Evolutionary conservation across 2,113 vertebrate species (phyloP).

Genomic region (Clarias macrocephalus): DNA sequence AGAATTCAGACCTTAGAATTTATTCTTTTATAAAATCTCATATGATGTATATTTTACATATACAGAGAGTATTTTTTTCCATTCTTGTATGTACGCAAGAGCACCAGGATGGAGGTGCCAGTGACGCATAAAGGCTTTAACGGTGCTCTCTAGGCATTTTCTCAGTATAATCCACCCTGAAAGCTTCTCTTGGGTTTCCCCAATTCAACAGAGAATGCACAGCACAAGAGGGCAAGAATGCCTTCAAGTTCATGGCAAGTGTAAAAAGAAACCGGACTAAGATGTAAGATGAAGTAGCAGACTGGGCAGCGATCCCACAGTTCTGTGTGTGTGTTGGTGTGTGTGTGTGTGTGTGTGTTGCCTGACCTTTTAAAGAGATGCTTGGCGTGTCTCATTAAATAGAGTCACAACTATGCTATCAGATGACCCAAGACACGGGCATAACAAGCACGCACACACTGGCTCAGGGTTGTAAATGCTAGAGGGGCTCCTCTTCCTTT

Average conservation of each 20-base stretch:
- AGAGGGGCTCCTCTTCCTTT: slow-evolving; percentile 71
- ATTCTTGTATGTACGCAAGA: not conserved
- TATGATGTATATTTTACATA: too few relatives aligned
- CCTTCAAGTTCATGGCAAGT: slow-evolving; percentile 39
- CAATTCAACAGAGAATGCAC: slow-evolving; percentile 13
- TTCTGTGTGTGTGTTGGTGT: slow-evolving; percentile 58
- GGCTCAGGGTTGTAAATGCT: slow-evolving; percentile 67
- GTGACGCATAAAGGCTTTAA: not conserved
- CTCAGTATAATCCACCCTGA: slow-evolving; percentile 40
- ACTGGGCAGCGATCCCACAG: slow-evolving; percentile 62
- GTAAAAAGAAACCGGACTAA: slow-evolving; percentile 58
- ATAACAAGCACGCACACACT: slow-evolving; percentile 51
- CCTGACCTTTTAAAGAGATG: slow-evolving; percentile 79
- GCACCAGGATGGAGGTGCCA: not conserved
- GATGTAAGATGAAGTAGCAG: slow-evolving; percentile 65
- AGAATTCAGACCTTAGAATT: not conserved
- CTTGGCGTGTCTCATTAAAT: slow-evolving; percentile 74
- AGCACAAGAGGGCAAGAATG: slow-evolving; percentile 36
- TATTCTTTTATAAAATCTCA: not conserved
- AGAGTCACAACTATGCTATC: slow-evolving; percentile 76
- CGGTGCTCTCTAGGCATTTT: slow-evolving; percentile 20
- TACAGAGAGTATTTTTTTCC: too few relatives aligned
- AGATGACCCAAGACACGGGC: slow-evolving; percentile 76
- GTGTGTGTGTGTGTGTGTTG: slow-evolving; percentile 70
- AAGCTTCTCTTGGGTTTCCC: slow-evolving; percentile 35